Evolutionary conservation across 2,113 vertebrate genomes (phyloP).

Genomic region (Corythoichthys haematopterus): DNA sequence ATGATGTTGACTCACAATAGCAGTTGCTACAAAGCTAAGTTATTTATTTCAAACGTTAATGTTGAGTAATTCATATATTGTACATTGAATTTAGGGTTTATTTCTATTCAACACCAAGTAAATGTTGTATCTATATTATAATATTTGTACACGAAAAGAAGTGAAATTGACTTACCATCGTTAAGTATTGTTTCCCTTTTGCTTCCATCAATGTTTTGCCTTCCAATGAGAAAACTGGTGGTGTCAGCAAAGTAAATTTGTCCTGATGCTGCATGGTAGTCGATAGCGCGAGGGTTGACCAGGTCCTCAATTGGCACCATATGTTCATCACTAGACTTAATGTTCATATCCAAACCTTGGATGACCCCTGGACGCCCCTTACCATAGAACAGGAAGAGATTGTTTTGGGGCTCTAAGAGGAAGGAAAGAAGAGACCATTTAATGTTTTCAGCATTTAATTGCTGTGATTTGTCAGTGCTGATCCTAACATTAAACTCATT

Average conservation of each 20-base stretch:
- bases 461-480: conserved; percentile 59
- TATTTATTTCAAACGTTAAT: no score
- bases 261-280: conserved; percentile 88
- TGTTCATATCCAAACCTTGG: conserved; percentile 89
- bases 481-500: conserved; percentile 57
- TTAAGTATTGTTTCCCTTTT: conserved; percentile 91
- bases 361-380: conserved; percentile 96
- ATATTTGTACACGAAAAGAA: background rate
- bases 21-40: no score
- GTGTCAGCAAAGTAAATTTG: conserved; percentile 98
- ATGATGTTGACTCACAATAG: no score
- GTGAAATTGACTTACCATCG: conserved; percentile 75
- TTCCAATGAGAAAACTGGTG: conserved; percentile 94
- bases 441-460: conserved; percentile 62
- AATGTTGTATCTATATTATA: no score
- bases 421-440: conserved; percentile 62
- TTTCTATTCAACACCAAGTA: no score
- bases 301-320: conserved; percentile 93
- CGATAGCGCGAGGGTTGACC: conserved; percentile 92
- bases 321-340: conserved; percentile 89
- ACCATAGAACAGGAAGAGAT: conserved; percentile 97
- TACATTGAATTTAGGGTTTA: no score
- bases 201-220: conserved; percentile 92
- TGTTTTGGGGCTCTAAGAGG: conserved; percentile 88
- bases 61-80: no score